phyloP scores from a whole-genome alignment of 2,113 vertebrate species.

The Fulica atra region DNA sequence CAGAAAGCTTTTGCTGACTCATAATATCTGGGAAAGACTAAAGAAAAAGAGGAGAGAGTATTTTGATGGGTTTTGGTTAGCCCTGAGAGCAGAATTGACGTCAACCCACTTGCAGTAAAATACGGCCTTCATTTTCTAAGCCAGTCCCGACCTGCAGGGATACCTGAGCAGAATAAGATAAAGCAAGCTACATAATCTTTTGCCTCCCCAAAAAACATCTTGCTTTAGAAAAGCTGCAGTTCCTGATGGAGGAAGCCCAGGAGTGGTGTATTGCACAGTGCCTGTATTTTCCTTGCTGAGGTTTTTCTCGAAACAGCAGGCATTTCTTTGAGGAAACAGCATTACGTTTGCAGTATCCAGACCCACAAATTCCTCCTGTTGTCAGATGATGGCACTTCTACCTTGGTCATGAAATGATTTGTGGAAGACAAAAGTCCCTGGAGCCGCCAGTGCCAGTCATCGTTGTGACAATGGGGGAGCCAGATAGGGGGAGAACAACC shows the following conservation, averaged over 20 bases:
- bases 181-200: background rate
- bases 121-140: constrained; percentile 21
- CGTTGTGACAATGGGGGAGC: accelerated
- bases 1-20: constrained; percentile 4
- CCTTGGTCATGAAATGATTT: background rate
- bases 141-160: constrained; percentile 4
- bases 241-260: background rate
- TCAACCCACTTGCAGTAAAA: constrained; percentile 36
- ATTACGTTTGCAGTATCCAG: background rate
- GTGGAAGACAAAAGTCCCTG: background rate
- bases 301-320: background rate
- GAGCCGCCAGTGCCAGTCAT: background rate
- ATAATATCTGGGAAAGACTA: background rate
- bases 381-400: background rate
- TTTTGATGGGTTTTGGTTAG: background rate
- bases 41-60: background rate
- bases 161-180: constrained; percentile 47
- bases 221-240: background rate
- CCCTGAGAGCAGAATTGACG: background rate
- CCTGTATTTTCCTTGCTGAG: background rate
- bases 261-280: background rate
- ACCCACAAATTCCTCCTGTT: background rate
- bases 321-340: background rate
- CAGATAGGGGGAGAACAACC: background rate
- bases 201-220: background rate